Evolutionary conservation across 2,888 invertebrate species (phyloP).

Genomic region (Dicranocentrus wangi): DNA sequence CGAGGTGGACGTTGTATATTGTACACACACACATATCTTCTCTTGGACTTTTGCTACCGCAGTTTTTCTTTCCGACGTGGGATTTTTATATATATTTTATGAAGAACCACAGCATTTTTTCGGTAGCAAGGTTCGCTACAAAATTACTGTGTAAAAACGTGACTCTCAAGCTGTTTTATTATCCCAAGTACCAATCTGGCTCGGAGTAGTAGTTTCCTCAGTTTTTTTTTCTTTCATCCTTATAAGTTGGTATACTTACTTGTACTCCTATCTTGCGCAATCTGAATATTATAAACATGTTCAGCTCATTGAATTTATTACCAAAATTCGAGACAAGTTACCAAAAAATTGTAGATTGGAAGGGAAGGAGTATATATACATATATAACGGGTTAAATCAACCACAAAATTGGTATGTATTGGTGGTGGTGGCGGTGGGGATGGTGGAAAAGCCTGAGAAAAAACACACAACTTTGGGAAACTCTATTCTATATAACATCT

Average conservation of each 20-base stretch:
- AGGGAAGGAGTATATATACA: conserved; percentile 34
- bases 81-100: conserved; percentile 68
- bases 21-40: not conserved
- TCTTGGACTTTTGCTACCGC: conserved; percentile 1
- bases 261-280: not conserved
- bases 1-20: not conserved
- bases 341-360: conserved; percentile 49
- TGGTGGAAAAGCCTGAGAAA: too few species aligned
- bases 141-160: conserved; percentile 71
- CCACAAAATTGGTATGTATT: conserved; percentile 32
- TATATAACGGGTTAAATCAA: conserved; percentile 55
- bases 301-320: conserved; percentile 56
- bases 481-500: too few species aligned
- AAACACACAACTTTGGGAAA: conserved; percentile 29
- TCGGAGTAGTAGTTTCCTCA: too few species aligned
- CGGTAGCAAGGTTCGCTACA: conserved; percentile 67
- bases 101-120: conserved; percentile 64
- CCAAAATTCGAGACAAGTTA: conserved; percentile 50
- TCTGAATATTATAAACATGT: conserved; percentile 14
- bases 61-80: conserved; percentile 53
- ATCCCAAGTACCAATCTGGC: conserved; percentile 57
- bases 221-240: too few species aligned
- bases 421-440: too few species aligned
- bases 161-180: conserved; percentile 72
- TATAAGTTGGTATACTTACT: too few species aligned